Evolutionary conservation across 2,888 invertebrate species (phyloP), one percentile per base, ranked within the genome.

Genomic region (Phymatocera aterrima): DNA sequence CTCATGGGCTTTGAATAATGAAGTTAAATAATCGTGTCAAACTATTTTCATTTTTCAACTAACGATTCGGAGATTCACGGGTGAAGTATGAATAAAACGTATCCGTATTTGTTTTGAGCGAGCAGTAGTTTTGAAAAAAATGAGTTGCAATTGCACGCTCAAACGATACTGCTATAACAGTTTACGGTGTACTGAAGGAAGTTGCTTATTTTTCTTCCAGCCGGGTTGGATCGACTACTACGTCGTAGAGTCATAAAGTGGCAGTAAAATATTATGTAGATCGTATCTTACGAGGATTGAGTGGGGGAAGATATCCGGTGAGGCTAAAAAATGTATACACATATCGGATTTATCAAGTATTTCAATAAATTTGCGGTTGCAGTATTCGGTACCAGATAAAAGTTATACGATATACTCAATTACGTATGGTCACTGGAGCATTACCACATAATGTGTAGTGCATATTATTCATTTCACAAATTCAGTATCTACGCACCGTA

Each of bases 331-430:
- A 21, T 40, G 18, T 24, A 43, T 40, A 15, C 12, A 40, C 15
- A 46, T 64, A 64, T 64, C 64, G 37, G 46, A 68, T 68, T 68
- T 68, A 68, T 68, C 43, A 68, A 68, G 46, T 43, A 68, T 40
- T 68, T 43, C 43, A 43, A 68, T 68, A 68, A 68, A 68, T 68
- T 43, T 68, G 21, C 43, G 24, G 21, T 46, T 24, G 28, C 46
- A n/a, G 24, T 8, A 68, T 24, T 68, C n/a, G 43, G 43, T 21
- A 68, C 34, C 34, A 64, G 37, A 64, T 64, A 64, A 34, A 34
- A 18, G 64, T 64, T 37, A 10, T 37, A 37, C 64, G 64, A 64
- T 64, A n/a, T n/a, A 28, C 57, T 28, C 54, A 12, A 8, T 54
- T 54, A 54, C 21, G 54, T 24, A 12, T 28, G 4, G 21, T 54